Evolutionary conservation across 2,888 invertebrate genomes (phyloP).

Genomic region (Dryadula phaetusa): DNA sequence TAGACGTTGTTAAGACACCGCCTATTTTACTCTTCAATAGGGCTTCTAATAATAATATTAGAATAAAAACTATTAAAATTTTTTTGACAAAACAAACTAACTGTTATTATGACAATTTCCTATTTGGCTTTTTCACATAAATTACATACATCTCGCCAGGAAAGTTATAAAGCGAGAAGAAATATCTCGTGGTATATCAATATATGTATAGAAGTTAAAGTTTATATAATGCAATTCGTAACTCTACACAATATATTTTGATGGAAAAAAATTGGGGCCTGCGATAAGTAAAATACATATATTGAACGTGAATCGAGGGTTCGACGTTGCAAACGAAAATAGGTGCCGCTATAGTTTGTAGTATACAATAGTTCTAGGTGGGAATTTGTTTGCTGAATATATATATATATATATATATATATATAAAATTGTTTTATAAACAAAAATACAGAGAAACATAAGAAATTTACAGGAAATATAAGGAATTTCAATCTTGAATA

Average conservation of each 20-base stretch:
- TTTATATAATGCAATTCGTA: conserved; percentile 7
- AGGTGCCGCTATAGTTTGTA: not conserved
- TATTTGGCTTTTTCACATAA: conserved; percentile 2
- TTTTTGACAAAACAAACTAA: not conserved
- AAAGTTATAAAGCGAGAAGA: not conserved
- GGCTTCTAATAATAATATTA: too few species aligned
- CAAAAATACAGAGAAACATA: too few species aligned
- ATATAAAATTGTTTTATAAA: too few species aligned
- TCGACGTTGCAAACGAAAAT: not conserved
- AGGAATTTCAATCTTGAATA: too few species aligned
- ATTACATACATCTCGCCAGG: not conserved
- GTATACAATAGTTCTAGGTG: not conserved
- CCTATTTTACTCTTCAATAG: too few species aligned
- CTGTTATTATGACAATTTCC: not conserved
- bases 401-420: too few species aligned
- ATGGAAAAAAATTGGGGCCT: conserved; percentile 9
- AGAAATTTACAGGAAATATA: too few species aligned
- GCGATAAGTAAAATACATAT: conserved; percentile 7
- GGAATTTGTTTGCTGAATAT: not conserved
- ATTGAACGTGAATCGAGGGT: not conserved
- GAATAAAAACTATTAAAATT: not conserved
- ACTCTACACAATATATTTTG: conserved; percentile 1
- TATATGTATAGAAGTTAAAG: not conserved
- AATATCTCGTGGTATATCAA: not conserved
- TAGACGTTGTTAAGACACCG: too few species aligned